Evolutionary conservation across 2,113 vertebrate genomes (phyloP), one percentile per base, ranked within the genome.

Genomic region (Glareola pratincola): DNA sequence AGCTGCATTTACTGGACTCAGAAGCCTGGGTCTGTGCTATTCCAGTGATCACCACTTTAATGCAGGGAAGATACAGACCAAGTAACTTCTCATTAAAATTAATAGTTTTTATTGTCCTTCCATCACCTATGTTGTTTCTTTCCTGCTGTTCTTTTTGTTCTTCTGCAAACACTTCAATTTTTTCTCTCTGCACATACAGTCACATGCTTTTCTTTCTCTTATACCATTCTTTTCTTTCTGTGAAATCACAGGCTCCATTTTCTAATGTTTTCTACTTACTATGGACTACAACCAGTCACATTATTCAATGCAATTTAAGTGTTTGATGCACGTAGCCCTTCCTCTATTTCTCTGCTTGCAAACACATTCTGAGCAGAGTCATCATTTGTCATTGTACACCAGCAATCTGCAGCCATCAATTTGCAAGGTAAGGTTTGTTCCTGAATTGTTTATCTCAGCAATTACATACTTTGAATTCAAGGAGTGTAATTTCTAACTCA

Each of bases 391-490:
- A 67, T 18, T 93, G 88, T 74, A 59, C 50, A 71, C 54, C 37
- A 83, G 59, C 32, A 93, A 76, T 41, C 78, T 73, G 50, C 62
- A 93, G 50, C 50, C 53, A 71, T 66, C 88, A 69, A 80, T 85
- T 88, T 77, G 37, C 67, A 88, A 88, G 21, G 50, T n/a, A 79
- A 88, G 74, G 45, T 73, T 93, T 73, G 32, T 10, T 85, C 67
- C 82, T 47, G 74, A 85, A 83, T 79, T 68, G 81, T 87, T 94
- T 93, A 63, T 90, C 67, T 86, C 85, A 88, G 67, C 54, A 92
- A 57, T 90, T 92, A 85, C 18, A 6, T 16, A 34, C 32, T 94
- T 94, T 32, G 59, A 85, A 96, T 95, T 93, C 67, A 85, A 81
- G 41, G 11, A 66, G 10, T 39, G 48, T 57, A 73, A 88, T 76